A percentile compares a stretch with the other conserved stretches of the same genome.
Evolutionary conservation across 2,113 vertebrate genomes (phyloP).

Genomic region (Theristicus caerulescens): DNA sequence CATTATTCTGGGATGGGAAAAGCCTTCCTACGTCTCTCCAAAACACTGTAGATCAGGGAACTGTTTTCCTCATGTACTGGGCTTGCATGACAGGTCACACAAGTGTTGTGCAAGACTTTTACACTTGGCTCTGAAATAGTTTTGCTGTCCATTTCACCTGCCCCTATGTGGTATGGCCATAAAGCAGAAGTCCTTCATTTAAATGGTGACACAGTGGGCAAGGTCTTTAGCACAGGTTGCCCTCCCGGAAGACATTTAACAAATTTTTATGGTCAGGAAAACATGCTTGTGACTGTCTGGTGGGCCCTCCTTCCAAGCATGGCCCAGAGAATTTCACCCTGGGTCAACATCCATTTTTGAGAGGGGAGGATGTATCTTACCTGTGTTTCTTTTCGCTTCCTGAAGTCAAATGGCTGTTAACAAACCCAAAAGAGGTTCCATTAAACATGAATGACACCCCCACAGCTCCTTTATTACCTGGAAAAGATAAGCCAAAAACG

Average conservation of each 20-base stretch:
- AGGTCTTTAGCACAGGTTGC: background rate
- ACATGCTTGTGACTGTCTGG: background rate
- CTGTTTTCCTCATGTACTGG: background rate
- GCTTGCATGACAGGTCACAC: background rate
- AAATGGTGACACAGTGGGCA: background rate
- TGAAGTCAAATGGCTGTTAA: slow-evolving; percentile 97
- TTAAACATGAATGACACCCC: slow-evolving; percentile 99
- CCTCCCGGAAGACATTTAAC: background rate
- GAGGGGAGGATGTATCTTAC: slow-evolving; percentile 62
- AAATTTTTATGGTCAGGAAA: background rate
- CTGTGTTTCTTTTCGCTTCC: slow-evolving; percentile 97
- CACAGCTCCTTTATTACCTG: slow-evolving; percentile 95
- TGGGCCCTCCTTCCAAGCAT: background rate
- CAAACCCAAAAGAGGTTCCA: slow-evolving; percentile 94
- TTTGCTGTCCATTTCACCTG: background rate
- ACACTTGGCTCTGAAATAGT: background rate
- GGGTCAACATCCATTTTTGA: background rate
- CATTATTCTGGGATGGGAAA: background rate
- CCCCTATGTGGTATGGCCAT: background rate
- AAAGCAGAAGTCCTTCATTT: background rate
- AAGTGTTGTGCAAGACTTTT: background rate
- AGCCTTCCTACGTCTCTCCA: background rate
- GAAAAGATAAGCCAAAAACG: slow-evolving; percentile 16
- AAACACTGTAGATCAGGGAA: background rate
- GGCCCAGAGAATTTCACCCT: background rate